These are phyloP conservation scores for Amiota communis DNA, from an alignment of 2,888 invertebrate genomes.

Conservation along the genomic window DNA sequence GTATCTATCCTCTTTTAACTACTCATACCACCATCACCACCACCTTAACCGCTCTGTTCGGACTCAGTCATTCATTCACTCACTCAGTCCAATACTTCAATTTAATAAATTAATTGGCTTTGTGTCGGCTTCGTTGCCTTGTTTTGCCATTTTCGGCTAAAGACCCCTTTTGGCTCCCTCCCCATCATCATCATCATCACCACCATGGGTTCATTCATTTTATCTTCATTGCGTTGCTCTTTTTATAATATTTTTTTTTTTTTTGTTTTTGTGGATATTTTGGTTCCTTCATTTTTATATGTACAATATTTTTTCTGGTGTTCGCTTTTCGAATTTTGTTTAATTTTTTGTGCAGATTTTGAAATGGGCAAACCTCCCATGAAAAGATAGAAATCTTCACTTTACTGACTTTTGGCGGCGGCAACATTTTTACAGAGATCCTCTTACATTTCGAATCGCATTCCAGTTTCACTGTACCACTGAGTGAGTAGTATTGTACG, in stretches of 20 bases:
- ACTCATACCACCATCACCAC: background rate
- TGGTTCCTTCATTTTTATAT: slow-evolving; percentile 16
- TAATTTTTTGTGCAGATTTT: slow-evolving; percentile 46
- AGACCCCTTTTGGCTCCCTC: slow-evolving; percentile 11
- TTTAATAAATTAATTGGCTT: slow-evolving; percentile 73
- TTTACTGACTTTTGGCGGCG: slow-evolving; percentile 45
- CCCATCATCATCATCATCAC: slow-evolving; percentile 35
- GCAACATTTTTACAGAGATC: slow-evolving; percentile 59
- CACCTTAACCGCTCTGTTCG: background rate
- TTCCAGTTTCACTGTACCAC: slow-evolving; percentile 4
- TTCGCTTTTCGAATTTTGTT: slow-evolving; percentile 31
- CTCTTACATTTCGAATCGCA: slow-evolving; percentile 48
- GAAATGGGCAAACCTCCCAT: slow-evolving; percentile 67
- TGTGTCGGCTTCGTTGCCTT: slow-evolving; percentile 54
- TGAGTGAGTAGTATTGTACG: slow-evolving; percentile 10
- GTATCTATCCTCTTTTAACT: too few species aligned
- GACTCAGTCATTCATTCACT: background rate
- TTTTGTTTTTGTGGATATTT: slow-evolving; percentile 37
- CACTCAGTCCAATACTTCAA: slow-evolving; percentile 64
- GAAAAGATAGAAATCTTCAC: slow-evolving; percentile 68
- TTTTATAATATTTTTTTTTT: slow-evolving; percentile 29
- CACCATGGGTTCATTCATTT: slow-evolving; percentile 12
- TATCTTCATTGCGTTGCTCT: slow-evolving; percentile 31
- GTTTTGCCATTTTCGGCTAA: slow-evolving; percentile 39
- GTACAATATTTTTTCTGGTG: slow-evolving; percentile 32